Conservation (phyloP, 2,888 invertebrate genomes). For the Agrochola circellaris region DNA sequence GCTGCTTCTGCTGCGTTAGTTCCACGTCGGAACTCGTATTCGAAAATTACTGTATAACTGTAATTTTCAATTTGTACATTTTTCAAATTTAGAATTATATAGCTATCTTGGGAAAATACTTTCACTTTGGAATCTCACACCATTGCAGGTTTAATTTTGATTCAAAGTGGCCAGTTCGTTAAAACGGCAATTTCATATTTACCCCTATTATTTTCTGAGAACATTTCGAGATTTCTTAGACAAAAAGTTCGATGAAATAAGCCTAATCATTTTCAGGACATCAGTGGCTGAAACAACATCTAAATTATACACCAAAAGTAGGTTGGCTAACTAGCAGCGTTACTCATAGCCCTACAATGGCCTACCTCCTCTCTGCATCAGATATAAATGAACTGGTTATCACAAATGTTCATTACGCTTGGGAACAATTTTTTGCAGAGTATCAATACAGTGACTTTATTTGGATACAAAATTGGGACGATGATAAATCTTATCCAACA, state of each 20-base stretch:
- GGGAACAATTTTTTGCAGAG: conserved; percentile 97
- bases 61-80: too few species aligned
- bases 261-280: conserved; percentile 92
- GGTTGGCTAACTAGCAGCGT: conserved; percentile 99
- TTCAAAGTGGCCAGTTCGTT: too few species aligned
- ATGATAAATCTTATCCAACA: conserved; percentile 72
- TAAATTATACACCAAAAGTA: conserved; percentile 94
- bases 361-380: conserved; percentile 95
- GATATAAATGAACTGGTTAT: conserved; percentile 96
- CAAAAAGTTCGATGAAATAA: background rate
- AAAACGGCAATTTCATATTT: too few species aligned
- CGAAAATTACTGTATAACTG: too few species aligned
- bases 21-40: too few species aligned
- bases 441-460: conserved; percentile 96
- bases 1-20: too few species aligned
- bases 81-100: too few species aligned
- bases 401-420: conserved; percentile 97
- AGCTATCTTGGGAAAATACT: too few species aligned
- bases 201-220: background rate
- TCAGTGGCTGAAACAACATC: conserved; percentile 95
- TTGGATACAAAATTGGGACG: conserved; percentile 97
- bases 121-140: too few species aligned
- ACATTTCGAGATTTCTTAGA: background rate
- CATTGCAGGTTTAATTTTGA: too few species aligned
- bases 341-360: conserved; percentile 97